Base-by-base conservation (phyloP, 2,113 vertebrate genomes). In the Antechinus flavipes region DNA sequence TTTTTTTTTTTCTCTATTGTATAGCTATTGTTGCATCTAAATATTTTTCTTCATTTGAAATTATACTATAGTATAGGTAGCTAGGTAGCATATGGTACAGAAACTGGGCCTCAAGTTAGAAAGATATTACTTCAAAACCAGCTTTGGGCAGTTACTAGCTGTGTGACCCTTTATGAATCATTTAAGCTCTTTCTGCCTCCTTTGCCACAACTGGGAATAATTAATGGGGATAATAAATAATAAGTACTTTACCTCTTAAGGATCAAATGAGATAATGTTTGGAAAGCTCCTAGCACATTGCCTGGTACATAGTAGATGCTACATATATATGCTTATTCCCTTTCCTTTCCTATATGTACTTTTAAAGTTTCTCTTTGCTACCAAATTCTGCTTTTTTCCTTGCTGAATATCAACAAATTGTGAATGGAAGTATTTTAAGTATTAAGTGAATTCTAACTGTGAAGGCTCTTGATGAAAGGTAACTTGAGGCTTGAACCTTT, bases 11-110 rank as follows among this genome's bases (percentile, higher is more conserved):
- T 95, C n/a, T 94, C 89, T 76, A 54, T 95, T 91, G 93, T 95
- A 92, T 61, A 54, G 2, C 93, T 56, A 91, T 90, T 95, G 30
- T 95, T 95, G 96, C 93, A 90, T n/a, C 53, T 94, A 56, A 96
- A 76, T 94, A 24, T 95, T 96, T 89, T 93, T 92, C 89, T 95
- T 91, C 0, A 47, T 93, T 97, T 97, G 91, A 97, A 97, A 91
- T 46, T 19, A 90, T 22, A 58, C 6, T 94, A 7, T 91, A 89
- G 16, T 94, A 7, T 91, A 89, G 16, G 4, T 16, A 76, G 68
- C 68, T 76, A 68, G 61, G 11, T 76, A n/a, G 14, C 61, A 76
- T 3, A n/a, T 30, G 35, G 68, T 35, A n/a, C 35, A 76, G 30
- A 68, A 11, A 11, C 56, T 30, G 3, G 30, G 11, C 30, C 58